Conservation (phyloP, 2,888 invertebrate species). For the Drosophila longiperda region DNA sequence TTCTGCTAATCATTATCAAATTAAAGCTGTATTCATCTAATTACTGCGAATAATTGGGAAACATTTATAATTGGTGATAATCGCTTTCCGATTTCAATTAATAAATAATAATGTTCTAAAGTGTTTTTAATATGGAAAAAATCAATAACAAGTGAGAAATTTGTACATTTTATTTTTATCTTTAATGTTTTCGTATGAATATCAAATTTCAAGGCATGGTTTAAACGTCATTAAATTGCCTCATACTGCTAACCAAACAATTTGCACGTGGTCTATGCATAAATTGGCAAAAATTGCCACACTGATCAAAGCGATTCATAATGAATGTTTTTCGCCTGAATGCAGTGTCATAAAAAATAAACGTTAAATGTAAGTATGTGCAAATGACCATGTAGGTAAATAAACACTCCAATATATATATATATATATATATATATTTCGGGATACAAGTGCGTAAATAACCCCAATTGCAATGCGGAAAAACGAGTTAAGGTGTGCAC, state of each 20-base stretch:
- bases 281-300: constrained; percentile 50
- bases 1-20: neutral
- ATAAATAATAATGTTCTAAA: neutral
- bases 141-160: neutral
- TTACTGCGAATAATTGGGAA: neutral
- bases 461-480: constrained; percentile 7
- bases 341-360: constrained; percentile 46
- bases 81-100: neutral
- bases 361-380: constrained; percentile 53
- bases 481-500: constrained; percentile 71
- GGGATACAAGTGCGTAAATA: constrained; percentile 24
- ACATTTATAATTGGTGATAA: neutral
- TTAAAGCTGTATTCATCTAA: neutral
- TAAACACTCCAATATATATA: constrained; percentile 5
- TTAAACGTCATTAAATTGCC: constrained; percentile 24
- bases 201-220: neutral
- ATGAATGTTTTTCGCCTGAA: constrained; percentile 43
- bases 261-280: constrained; percentile 47
- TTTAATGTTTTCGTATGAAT: neutral
- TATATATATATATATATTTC: neutral
- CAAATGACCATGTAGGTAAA: constrained; percentile 42
- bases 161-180: neutral
- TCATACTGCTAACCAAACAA: constrained; percentile 17
- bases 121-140: neutral
- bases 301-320: constrained; percentile 46